Evolutionary conservation across 2,113 vertebrate species (phyloP), one percentile per base, ranked within the genome.

Genomic region (Myiopsitta monachus): DNA sequence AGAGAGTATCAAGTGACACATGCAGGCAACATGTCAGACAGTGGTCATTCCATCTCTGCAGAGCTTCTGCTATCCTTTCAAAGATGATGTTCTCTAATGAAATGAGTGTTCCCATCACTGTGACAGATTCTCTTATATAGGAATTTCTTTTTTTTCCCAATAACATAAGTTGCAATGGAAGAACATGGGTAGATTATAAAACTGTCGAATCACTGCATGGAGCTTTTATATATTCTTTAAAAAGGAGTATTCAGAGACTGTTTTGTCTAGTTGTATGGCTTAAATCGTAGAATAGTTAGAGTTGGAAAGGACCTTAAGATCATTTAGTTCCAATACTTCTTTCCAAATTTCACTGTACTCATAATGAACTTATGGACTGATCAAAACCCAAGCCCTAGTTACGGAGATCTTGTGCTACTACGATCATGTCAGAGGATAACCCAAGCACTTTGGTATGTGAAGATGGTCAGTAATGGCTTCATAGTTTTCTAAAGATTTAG

Each of bases 331-430:
- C 33, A 59, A 52, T 57, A 11, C 24, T 74, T 63, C 18, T 68
- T 55, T 31, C 57, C 33, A 63, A 54, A 85, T 73, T 88, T 49
- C 55, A 4, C 51, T 77, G 52, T 28, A 7, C 36, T 87, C 31
- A 1, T 76, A 52, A 33, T 59, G 77, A 73, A 88, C 94, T 81
- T 79, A 92, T 59, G 69, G 69, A 61, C 79, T 90, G 95, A 86
- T 96, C 89, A 91, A 94, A 95, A 81, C 57, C 36, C 33, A 44
- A 64, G 63, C 72, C 36, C 80, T 96, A 87, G 96, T 97, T 91
- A 54, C 72, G 49, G 51, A 18, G 70, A 59, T 84, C 75, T 85
- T 90, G 70, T 79, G 46, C 62, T 76, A 16, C 77, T 75, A 2
- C 67, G 83, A 92, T 92, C 89, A 85, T 88, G 57, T 74, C 69